phyloP scores from a whole-genome alignment of 2,797 vertebrate genomes.

The Streptopelia turtur region DNA sequence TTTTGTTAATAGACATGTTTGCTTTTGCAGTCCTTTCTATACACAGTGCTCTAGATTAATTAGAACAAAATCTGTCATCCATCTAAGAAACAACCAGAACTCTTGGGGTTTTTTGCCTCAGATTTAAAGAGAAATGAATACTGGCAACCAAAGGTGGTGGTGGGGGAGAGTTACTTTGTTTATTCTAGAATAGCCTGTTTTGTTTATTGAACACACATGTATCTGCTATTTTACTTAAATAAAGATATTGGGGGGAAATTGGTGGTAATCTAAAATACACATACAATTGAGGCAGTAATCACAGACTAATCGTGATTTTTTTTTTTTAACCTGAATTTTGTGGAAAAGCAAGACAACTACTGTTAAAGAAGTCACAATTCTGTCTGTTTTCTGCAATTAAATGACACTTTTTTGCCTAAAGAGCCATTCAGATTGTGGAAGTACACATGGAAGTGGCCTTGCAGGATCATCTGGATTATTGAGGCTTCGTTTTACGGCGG shows the following conservation, averaged over 20 bases:
- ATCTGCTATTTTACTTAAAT: neutral
- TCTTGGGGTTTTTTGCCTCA: constrained; percentile 16
- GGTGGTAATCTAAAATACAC: neutral
- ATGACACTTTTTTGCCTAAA: neutral
- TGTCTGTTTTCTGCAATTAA: neutral
- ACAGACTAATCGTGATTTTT: neutral
- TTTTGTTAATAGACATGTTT: constrained; percentile 91
- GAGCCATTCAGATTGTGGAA: neutral
- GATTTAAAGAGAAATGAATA: constrained; percentile 63
- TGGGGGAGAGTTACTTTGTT: neutral
- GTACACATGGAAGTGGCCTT: neutral
- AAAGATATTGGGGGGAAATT: neutral
- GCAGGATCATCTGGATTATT: neutral
- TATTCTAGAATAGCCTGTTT: neutral
- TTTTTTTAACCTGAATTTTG: neutral
- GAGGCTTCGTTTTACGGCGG: neutral
- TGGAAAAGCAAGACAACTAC: neutral
- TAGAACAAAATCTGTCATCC: constrained; percentile 84
- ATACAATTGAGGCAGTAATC: neutral
- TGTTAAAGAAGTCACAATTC: neutral
- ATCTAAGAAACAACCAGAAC: constrained; percentile 78
- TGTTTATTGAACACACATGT: neutral
- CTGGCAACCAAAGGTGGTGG: neutral
- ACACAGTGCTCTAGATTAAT: constrained; percentile 85
- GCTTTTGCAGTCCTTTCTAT: constrained; percentile 85